Percentiles rank a stretch among this genome's conserved stretches.
phyloP scores from a whole-genome alignment of 2,888 invertebrate genomes.

The Chelonus formosanus region DNA sequence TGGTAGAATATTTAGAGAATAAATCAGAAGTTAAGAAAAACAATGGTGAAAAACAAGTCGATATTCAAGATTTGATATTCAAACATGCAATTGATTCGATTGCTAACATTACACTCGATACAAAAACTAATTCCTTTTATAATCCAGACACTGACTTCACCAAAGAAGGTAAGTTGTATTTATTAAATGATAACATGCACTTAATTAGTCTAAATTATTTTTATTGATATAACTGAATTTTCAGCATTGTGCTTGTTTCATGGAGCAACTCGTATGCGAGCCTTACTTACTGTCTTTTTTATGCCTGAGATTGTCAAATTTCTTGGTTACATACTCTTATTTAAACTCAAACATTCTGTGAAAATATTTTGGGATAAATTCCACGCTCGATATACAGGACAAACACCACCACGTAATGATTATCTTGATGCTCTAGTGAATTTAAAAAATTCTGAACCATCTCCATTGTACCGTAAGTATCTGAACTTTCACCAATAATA shows the following conservation, averaged over 20 bases:
- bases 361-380: constrained; percentile 56
- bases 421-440: constrained; percentile 56
- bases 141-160: background rate
- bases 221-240: background rate
- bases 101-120: background rate
- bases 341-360: constrained; percentile 51
- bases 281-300: background rate
- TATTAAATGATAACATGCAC: background rate
- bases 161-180: background rate
- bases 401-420: constrained; percentile 50
- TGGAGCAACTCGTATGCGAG: background rate
- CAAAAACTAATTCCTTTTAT: background rate
- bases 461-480: constrained; percentile 54
- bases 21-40: background rate
- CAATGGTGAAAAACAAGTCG: background rate
- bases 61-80: background rate
- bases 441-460: constrained; percentile 54
- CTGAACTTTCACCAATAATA: too few relatives aligned
- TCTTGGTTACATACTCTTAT: constrained; percentile 49
- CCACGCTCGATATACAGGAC: constrained; percentile 49
- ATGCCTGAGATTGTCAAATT: background rate
- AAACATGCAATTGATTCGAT: background rate
- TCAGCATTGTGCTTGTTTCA: too few relatives aligned
- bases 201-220: background rate
- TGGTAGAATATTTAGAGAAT: background rate